Evolutionary conservation across 2,113 vertebrate species (phyloP).

Genomic region (Picathartes gymnocephalus): DNA sequence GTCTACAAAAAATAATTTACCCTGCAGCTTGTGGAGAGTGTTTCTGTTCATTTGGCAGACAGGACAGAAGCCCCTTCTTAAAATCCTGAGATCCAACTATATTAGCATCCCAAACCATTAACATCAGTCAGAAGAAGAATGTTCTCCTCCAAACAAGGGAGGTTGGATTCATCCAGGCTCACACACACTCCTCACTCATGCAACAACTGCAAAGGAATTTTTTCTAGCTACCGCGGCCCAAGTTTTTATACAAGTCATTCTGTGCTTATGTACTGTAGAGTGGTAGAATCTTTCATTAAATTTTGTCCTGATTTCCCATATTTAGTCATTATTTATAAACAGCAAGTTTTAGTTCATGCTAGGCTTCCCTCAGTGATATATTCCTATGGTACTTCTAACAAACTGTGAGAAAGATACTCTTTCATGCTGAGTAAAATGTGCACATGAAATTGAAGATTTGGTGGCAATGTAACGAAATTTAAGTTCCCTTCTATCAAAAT

Average conservation of each 20-base stretch:
- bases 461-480: not conserved
- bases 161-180: not conserved
- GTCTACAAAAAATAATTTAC: not conserved
- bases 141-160: not conserved
- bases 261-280: not conserved
- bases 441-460: not conserved
- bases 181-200: not conserved
- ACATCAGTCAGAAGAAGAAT: not conserved
- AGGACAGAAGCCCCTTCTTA: not conserved
- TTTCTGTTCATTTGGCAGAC: not conserved
- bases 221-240: not conserved
- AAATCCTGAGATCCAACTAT: not conserved
- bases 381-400: not conserved
- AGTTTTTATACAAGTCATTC: not conserved
- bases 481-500: not conserved
- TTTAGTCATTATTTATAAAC: not conserved
- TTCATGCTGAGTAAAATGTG: not conserved
- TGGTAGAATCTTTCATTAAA: not conserved
- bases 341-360: not conserved
- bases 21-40: not conserved
- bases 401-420: not conserved
- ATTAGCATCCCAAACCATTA: not conserved
- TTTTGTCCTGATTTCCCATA: not conserved
- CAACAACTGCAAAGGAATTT: not conserved
- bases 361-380: not conserved